These are phyloP conservation scores for Heliothis peltigera DNA, from an alignment of 2,888 invertebrate species.

Conservation along the genomic window DNA sequence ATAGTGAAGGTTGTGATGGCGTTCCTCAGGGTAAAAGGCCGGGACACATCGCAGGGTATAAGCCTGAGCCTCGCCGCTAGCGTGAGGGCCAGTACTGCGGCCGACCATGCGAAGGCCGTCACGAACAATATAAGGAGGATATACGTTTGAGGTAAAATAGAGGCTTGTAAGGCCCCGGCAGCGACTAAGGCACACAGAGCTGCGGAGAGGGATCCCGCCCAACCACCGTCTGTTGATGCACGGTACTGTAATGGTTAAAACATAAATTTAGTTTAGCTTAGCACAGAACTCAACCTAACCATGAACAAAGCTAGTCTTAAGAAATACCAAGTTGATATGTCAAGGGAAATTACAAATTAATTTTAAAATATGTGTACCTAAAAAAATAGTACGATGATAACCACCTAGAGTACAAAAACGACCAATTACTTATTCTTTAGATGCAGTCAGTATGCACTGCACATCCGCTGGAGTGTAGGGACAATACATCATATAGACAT, in stretches of 20 bases:
- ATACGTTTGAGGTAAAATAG: slow-evolving; percentile 95
- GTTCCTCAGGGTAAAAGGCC: slow-evolving; percentile 94
- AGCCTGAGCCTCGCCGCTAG: slow-evolving; percentile 95
- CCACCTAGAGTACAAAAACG: no score
- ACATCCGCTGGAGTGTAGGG: neutral
- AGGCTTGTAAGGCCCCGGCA: slow-evolving; percentile 93
- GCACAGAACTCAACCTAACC: no score
- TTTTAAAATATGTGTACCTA: no score
- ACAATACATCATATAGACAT: neutral
- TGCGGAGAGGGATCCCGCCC: slow-evolving; percentile 95
- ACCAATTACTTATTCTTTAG: neutral
- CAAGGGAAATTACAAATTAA: no score
- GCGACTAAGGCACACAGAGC: slow-evolving; percentile 93
- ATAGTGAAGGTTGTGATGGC: slow-evolving; percentile 97
- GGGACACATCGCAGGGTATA: slow-evolving; percentile 96
- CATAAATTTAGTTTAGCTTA: neutral
- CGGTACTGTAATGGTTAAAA: slow-evolving; percentile 91
- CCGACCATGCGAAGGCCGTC: slow-evolving; percentile 97
- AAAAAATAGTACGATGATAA: no score
- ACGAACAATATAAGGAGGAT: slow-evolving; percentile 95
- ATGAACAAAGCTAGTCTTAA: no score
- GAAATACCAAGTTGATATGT: no score
- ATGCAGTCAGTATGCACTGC: neutral
- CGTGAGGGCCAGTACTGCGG: slow-evolving; percentile 95
- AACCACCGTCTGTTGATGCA: slow-evolving; percentile 95